Evolutionary conservation across 2,888 invertebrate genomes (phyloP), one percentile per base, ranked within the genome.

Genomic region (Trachelus stipa): DNA sequence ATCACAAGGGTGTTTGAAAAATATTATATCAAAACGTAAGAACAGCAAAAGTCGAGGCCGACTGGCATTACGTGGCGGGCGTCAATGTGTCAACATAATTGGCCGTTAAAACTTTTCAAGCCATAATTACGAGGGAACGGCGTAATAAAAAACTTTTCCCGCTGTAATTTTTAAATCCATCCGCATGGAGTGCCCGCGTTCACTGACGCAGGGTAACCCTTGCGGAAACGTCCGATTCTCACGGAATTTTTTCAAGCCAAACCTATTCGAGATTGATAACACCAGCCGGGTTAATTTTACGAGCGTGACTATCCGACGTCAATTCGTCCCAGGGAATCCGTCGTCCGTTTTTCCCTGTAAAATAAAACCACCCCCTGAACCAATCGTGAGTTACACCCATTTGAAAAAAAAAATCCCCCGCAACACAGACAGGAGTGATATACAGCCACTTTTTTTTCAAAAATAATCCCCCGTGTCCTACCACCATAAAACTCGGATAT

Each of bases 1-100:
- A 56, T 56, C 23, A 1, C 9, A 23, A 23, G 23, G 56, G 56
- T 23, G 23, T 56, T 56, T 9, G 56, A 56, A 56, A 56, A 56
- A 56, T 23, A 23, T 23, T 23, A 23, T 23, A 23, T 56, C 56
- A 56, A 56, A 56, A 23, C 9, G 56, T 56, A 56, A 56, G 23
- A 56, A 2, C 23, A 23, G 56, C 23, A 23, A 15, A 23, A 9
- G 56, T 56, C 56, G 23, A 6, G 23, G 23, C 56, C 56, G 56
- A 69, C 77, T 78, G 69, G 75, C 79, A 82, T 86, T 81, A 84
- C 84, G 81, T 82, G 83, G 83, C 82, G 75, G 77, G 75, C 74
- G 82, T 80, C 84, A 81, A 86, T 84, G 82, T 80, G 83, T 83
- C 82, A 82, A 79, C 80, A 79, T 82, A 87, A 86, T 86, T 86